A percentile compares a stretch with the other conserved stretches of the same genome.
These are phyloP conservation scores for Archocentrus centrarchus DNA, from an alignment of 2,113 vertebrate genomes.

Conservation along the genomic window DNA sequence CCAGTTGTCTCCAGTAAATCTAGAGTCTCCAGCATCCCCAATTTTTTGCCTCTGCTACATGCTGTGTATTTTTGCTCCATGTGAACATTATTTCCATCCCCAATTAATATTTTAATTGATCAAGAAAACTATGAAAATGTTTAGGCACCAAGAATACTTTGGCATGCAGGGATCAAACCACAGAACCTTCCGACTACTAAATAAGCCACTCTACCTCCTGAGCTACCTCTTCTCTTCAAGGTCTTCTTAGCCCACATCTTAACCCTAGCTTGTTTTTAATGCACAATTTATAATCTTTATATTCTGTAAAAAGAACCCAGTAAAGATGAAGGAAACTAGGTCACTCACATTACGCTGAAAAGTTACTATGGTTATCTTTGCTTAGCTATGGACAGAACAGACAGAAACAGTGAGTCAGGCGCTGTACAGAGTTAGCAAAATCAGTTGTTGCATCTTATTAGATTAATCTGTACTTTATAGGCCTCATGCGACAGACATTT, in stretches of 20 bases:
- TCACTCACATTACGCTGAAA: neutral
- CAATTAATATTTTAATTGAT: neutral
- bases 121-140: neutral
- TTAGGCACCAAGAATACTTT: neutral
- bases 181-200: neutral
- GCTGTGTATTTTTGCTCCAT: neutral
- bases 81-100: neutral
- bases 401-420: neutral
- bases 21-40: too few species aligned
- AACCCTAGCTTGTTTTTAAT: neutral
- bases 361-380: neutral
- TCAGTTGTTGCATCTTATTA: too few species aligned
- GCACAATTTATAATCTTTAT: neutral
- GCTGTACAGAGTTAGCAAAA: too few species aligned
- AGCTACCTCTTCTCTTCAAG: neutral
- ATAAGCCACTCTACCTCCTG: neutral
- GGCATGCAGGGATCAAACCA: neutral
- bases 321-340: neutral
- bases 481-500: neutral
- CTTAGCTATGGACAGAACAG: neutral
- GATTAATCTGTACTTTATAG: neutral
- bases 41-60: too few species aligned
- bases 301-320: neutral
- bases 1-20: too few species aligned
- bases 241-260: neutral